Base-by-base conservation (phyloP, 2,888 invertebrate species). In the Pterostichus niger region DNA sequence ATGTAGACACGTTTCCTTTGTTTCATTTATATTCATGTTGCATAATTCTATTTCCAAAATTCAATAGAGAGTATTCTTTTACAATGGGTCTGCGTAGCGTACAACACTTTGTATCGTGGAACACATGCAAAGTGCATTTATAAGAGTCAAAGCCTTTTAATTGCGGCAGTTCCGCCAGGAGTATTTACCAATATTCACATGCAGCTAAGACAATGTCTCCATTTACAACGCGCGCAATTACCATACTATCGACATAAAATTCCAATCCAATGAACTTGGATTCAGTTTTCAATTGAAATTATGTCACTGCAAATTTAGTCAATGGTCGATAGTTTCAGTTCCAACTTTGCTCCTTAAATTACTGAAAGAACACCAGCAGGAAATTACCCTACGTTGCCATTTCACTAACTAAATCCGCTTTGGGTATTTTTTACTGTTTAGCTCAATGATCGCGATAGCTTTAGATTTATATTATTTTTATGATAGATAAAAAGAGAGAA, bases 221-320 rank as follows among this genome's bases (percentile, higher is more conserved):
- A 71, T 71, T 44, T 11, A 44, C 44, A 10, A 9, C 15, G 44
- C 40, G 15, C 13, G 44, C 68, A 71, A 71, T 71, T 71, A 71
- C 68, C 44, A 44, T 44, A 0, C 17, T 44, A 71, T 13, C 68
- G 40, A 71, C 44, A 71, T 71, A 71, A 71, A 71, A 71, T 71
- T 71, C 68, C 68, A 44, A 71, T 71, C 13, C 68, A 71, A 17
- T 44, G 68, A 71, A 44, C 68, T 71, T 71, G 44, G 68, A 71
- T 71, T 71, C 68, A 44, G 44, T 71, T 71, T 71, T 71, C 68
- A 71, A 71, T 71, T 71, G 68, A 44, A 71, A 71, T 71, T 71
- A 71, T 71, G 68, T 71, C 68, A 40, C 40, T 40, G 15, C 44
- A 71, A 71, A 71, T 71, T 44, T 71, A 71, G 15, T 44, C 15